Percentiles rank a stretch among this genome's conserved stretches.
phyloP scores from a whole-genome alignment of 2,888 invertebrate genomes.

The Gandaritis pyraliata region DNA sequence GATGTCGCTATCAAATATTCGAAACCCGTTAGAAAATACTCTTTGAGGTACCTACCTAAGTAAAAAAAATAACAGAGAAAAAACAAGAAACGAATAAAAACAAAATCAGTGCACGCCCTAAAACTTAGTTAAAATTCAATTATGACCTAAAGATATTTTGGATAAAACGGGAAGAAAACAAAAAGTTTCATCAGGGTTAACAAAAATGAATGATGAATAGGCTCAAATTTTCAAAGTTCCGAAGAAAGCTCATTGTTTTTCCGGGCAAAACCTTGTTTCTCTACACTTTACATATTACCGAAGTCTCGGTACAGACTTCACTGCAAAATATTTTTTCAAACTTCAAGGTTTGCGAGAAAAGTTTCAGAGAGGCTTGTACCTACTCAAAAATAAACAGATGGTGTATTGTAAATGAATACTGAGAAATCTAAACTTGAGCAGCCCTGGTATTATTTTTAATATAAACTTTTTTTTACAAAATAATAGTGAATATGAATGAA shows the following conservation, averaged over 20 bases:
- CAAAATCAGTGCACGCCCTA: not conserved
- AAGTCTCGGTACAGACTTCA: constrained; percentile 16
- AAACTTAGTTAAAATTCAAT: not conserved
- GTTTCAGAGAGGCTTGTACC: constrained; percentile 5
- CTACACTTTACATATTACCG: constrained; percentile 26
- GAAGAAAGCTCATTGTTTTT: constrained; percentile 14
- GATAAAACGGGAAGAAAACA: not conserved
- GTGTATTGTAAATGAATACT: constrained; percentile 41
- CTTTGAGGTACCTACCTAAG: no score
- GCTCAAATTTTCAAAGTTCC: constrained; percentile 15
- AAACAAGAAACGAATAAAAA: not conserved
- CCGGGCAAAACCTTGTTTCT: constrained; percentile 12
- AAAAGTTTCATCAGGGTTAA: constrained; percentile 22
- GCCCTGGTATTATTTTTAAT: constrained; percentile 4
- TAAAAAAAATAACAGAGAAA: no score
- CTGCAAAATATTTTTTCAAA: constrained; percentile 27
- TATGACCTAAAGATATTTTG: not conserved
- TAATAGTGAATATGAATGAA: no score
- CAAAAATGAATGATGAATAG: constrained; percentile 25
- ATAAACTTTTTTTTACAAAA: no score
- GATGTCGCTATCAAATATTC: no score
- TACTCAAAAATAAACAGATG: constrained; percentile 45
- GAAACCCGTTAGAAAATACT: no score
- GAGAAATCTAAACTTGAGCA: constrained; percentile 35
- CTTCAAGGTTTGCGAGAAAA: constrained; percentile 24